Evolutionary conservation across 2,888 invertebrate genomes (phyloP).

Genomic region (Phymatocera aterrima): DNA sequence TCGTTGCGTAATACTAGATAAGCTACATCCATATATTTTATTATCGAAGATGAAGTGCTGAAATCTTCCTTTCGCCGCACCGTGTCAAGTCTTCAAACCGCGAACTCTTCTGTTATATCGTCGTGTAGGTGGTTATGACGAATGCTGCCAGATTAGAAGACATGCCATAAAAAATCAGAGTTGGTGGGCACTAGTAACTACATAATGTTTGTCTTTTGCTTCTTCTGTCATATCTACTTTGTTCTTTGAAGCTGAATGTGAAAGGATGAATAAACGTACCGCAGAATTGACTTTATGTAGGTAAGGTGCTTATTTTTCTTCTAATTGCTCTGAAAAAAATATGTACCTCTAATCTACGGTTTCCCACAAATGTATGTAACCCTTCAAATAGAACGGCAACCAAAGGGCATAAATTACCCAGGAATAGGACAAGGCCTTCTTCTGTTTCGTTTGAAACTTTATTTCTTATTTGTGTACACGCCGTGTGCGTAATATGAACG

Average conservation of each 20-base stretch:
- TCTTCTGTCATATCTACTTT: background rate
- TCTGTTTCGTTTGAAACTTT: background rate
- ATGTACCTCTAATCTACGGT: background rate
- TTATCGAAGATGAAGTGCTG: background rate
- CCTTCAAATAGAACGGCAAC: background rate
- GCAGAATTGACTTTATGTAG: background rate
- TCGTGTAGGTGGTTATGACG: background rate
- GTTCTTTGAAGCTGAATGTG: background rate
- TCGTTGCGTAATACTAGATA: background rate
- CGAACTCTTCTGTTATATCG: background rate
- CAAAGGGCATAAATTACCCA: background rate
- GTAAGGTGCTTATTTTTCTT: background rate
- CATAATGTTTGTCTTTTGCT: too few relatives aligned
- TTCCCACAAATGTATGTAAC: too few relatives aligned
- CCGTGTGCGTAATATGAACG: too few relatives aligned
- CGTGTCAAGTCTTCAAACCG: background rate
- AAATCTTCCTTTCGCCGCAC: background rate
- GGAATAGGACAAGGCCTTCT: conserved; percentile 15
- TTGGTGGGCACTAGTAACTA: background rate
- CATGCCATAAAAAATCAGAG: background rate
- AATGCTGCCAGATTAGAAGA: background rate
- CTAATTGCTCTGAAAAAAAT: background rate
- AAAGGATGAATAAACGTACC: background rate
- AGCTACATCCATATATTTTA: background rate
- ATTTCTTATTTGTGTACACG: background rate